Conservation (phyloP, 2,113 vertebrate genomes). For the Parus major region DNA sequence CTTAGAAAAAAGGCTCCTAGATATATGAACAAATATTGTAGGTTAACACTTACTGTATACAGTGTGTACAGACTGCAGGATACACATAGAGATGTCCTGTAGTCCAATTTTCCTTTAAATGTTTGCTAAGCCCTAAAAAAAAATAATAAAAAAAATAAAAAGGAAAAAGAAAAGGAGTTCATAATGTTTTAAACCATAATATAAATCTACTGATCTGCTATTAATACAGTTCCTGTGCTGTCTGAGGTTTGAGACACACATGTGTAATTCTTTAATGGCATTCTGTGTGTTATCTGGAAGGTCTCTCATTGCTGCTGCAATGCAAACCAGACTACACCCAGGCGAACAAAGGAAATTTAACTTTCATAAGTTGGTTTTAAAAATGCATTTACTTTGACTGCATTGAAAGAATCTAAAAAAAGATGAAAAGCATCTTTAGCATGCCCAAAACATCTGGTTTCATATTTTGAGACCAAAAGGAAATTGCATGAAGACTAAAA, state of each 20-base stretch:
- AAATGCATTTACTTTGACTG: slow-evolving; percentile 90
- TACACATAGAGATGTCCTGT: background rate
- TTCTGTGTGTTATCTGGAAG: slow-evolving; percentile 77
- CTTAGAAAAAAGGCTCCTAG: slow-evolving; percentile 60
- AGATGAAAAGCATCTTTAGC: slow-evolving; percentile 95
- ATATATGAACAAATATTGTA: slow-evolving; percentile 71
- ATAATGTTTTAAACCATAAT: slow-evolving; percentile 56
- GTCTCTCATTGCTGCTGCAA: slow-evolving; percentile 85
- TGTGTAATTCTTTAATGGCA: slow-evolving; percentile 72
- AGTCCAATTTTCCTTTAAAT: background rate
- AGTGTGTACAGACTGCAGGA: slow-evolving; percentile 33
- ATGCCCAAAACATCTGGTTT: slow-evolving; percentile 98
- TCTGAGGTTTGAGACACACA: slow-evolving; percentile 70
- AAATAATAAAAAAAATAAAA: too few species aligned
- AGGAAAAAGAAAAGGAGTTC: background rate
- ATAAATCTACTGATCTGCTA: slow-evolving; percentile 68
- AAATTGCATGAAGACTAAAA: slow-evolving; percentile 95
- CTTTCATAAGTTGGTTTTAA: slow-evolving; percentile 85
- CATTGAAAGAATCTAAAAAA: slow-evolving; percentile 80
- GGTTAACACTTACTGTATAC: slow-evolving; percentile 51
- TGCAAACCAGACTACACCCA: slow-evolving; percentile 93
- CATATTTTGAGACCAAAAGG: slow-evolving; percentile 90
- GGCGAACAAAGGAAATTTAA: slow-evolving; percentile 90
- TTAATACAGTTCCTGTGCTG: slow-evolving; percentile 70
- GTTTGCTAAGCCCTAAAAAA: background rate